Percentiles rank a stretch among this genome's conserved stretches.
Evolutionary conservation across 1,140 invertebrate species (phyloP).

Genomic region (Pseudobourletiella spinata): DNA sequence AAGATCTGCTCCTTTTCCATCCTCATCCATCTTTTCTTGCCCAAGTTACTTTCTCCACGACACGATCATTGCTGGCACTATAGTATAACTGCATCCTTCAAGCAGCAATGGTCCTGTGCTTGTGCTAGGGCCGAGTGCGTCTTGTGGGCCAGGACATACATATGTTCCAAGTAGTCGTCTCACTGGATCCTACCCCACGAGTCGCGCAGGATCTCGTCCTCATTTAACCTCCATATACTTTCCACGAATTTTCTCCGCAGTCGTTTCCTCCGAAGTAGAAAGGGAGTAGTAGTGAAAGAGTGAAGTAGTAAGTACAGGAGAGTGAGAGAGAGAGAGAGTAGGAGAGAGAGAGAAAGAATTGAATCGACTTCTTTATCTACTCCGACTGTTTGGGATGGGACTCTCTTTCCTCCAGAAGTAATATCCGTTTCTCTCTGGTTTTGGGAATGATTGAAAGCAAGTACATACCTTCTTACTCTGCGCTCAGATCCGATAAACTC

Average conservation of each 20-base stretch:
- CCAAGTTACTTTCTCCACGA: not conserved
- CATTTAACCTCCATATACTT: not conserved
- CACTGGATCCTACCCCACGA: too few species aligned
- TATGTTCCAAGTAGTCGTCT: too few species aligned
- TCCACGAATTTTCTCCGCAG: not conserved
- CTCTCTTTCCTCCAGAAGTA: too few species aligned
- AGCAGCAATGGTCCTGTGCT: not conserved
- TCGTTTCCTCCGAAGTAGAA: too few species aligned
- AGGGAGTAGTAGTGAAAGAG: too few species aligned
- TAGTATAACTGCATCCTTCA: too few species aligned
- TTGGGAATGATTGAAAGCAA: not conserved
- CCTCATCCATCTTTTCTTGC: conserved; percentile 1
- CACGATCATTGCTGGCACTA: not conserved
- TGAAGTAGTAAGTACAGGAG: too few species aligned
- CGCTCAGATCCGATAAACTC: not conserved
- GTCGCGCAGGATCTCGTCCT: not conserved
- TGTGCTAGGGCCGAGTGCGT: not conserved
- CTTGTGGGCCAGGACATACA: too few species aligned
- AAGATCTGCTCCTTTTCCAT: not conserved
- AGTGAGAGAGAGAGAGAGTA: too few species aligned
- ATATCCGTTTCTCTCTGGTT: too few species aligned
- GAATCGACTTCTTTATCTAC: not conserved
- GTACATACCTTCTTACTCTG: not conserved
- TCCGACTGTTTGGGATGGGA: too few species aligned
- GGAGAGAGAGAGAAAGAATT: not conserved